Evolutionary conservation across 1,140 invertebrate species (phyloP).

Genomic region (Pogonomyrmex californicus): DNA sequence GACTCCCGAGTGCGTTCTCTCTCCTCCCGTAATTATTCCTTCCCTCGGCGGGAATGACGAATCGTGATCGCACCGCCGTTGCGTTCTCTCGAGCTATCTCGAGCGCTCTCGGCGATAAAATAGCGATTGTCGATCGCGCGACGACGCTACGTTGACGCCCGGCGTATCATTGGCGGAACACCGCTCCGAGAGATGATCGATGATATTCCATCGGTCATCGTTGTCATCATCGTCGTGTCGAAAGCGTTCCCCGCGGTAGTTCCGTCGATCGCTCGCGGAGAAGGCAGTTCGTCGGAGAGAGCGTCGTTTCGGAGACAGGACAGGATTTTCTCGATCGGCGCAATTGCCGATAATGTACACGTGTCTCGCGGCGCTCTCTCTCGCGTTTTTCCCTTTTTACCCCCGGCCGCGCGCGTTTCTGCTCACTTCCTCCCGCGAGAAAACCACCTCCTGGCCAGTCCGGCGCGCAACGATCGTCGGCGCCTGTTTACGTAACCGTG

Average conservation of each 20-base stretch:
- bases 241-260: neutral
- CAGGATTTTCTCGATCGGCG: slow-evolving; percentile 16
- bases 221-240: slow-evolving; percentile 9
- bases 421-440: slow-evolving; percentile 59
- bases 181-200: slow-evolving; percentile 19
- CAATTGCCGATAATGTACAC: slow-evolving; percentile 25
- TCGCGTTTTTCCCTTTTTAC: neutral
- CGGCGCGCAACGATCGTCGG: slow-evolving; percentile 35
- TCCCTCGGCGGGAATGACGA: slow-evolving; percentile 13
- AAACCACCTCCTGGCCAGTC: slow-evolving; percentile 43
- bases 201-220: slow-evolving; percentile 22
- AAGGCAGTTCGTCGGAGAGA: slow-evolving; percentile 14
- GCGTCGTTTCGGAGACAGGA: slow-evolving; percentile 3
- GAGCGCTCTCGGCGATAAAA: slow-evolving; percentile 55
- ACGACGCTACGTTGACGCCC: neutral
- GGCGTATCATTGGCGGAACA: slow-evolving; percentile 6
- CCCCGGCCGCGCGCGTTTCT: neutral
- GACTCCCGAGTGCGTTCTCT: too few relatives aligned
- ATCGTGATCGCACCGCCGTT: neutral
- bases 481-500: slow-evolving; percentile 60
- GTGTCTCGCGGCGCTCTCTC: neutral
- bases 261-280: neutral
- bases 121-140: slow-evolving; percentile 51
- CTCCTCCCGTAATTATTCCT: slow-evolving; percentile 60
- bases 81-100: neutral